These are phyloP conservation scores for Andrena cerasifolii DNA, from an alignment of 1,140 invertebrate genomes.

Conservation along the genomic window DNA sequence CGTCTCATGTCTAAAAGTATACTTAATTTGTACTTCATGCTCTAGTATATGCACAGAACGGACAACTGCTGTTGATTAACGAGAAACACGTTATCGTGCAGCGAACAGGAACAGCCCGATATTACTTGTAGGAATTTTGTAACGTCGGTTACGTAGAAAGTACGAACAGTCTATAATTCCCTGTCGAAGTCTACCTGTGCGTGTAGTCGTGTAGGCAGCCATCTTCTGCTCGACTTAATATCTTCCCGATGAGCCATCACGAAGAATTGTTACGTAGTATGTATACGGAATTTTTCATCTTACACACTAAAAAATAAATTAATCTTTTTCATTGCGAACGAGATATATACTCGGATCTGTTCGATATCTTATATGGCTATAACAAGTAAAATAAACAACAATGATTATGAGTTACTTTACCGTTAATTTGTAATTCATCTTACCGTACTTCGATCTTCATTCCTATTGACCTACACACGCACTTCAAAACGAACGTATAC, in stretches of 20 bases:
- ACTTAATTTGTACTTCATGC: conserved; percentile 46
- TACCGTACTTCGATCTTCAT: neutral
- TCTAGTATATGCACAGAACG: conserved; percentile 16
- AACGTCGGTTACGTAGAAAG: conserved; percentile 47
- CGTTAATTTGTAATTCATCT: neutral
- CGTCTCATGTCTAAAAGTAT: conserved; percentile 13
- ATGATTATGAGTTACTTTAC: conserved; percentile 14
- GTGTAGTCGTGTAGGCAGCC: conserved; percentile 26
- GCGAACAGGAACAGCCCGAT: conserved; percentile 26
- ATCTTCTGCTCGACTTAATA: conserved; percentile 50
- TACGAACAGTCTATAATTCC: conserved; percentile 26
- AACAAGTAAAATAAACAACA: conserved; percentile 51
- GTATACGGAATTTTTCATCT: conserved; percentile 53
- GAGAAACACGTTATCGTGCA: conserved; percentile 29
- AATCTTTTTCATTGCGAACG: conserved; percentile 58
- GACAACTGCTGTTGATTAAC: conserved; percentile 54
- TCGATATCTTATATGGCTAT: conserved; percentile 60
- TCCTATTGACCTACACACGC: neutral
- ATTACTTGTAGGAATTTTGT: conserved; percentile 57
- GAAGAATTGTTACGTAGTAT: conserved; percentile 45
- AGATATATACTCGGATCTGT: conserved; percentile 51
- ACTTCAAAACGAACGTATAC: conserved; percentile 52
- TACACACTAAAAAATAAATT: conserved; percentile 50
- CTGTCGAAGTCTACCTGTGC: conserved; percentile 31
- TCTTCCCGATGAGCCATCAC: conserved; percentile 38